Percentiles rank a stretch among this genome's conserved stretches.
These are phyloP conservation scores for Ectemnius cavifrons DNA, from an alignment of 2,888 invertebrate genomes.

Conservation along the genomic window DNA sequence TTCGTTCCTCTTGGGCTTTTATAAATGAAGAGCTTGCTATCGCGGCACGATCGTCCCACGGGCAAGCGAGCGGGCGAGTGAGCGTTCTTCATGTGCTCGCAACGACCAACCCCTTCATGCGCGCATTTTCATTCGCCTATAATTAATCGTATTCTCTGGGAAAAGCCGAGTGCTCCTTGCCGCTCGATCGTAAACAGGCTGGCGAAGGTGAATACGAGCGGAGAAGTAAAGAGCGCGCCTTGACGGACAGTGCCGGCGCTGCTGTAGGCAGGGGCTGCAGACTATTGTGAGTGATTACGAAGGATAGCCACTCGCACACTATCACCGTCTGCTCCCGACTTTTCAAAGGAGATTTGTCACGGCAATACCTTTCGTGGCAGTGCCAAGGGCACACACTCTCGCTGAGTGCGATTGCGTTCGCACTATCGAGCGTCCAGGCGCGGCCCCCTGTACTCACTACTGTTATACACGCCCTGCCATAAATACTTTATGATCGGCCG, in stretches of 20 bases:
- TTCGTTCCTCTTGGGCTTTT: too few relatives aligned
- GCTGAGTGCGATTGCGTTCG: constrained; percentile 37
- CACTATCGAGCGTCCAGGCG: constrained; percentile 16
- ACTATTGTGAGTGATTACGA: background rate
- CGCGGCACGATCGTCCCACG: constrained; percentile 26
- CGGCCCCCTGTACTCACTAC: background rate
- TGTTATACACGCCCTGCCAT: background rate
- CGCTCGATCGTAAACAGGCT: too few relatives aligned
- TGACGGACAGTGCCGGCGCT: too few relatives aligned
- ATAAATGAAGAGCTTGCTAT: constrained; percentile 34
- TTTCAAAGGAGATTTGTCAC: constrained; percentile 35
- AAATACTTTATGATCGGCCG: constrained; percentile 20
- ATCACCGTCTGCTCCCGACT: background rate
- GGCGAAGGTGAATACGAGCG: too few relatives aligned
- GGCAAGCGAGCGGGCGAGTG: constrained; percentile 16
- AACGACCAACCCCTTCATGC: background rate
- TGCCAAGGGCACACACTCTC: constrained; percentile 53
- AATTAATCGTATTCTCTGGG: background rate
- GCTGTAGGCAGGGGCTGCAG: background rate
- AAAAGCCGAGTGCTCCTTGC: too few relatives aligned
- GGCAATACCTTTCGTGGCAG: constrained; percentile 46
- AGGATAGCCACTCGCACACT: too few relatives aligned
- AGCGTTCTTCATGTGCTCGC: constrained; percentile 13
- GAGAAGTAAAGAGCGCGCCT: too few relatives aligned
- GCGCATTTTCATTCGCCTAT: constrained; percentile 5